Conservation (phyloP, 1,140 invertebrate genomes). For the Oreohelix idahoensis region DNA sequence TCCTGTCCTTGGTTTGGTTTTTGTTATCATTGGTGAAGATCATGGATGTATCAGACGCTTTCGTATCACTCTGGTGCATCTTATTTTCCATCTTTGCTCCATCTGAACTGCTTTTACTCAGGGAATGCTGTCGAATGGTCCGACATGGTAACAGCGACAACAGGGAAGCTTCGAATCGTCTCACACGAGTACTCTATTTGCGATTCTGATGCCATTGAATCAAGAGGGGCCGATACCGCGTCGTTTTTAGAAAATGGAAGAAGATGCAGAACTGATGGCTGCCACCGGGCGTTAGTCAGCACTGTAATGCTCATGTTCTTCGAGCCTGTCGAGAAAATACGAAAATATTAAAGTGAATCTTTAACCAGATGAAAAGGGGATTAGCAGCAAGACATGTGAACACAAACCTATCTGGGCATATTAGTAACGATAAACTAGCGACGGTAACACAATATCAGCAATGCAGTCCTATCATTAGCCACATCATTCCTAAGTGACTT, state of each 20-base stretch:
- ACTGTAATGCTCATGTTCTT: constrained; percentile 52
- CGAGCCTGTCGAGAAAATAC: neutral
- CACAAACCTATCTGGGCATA: too few species aligned
- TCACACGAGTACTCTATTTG: neutral
- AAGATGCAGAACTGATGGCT: constrained; percentile 57
- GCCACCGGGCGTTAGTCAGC: constrained; percentile 52
- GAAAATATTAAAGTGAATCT: too few species aligned
- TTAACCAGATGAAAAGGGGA: too few species aligned
- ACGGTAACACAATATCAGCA: too few species aligned
- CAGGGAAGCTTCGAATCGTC: constrained; percentile 45
- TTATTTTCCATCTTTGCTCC: neutral
- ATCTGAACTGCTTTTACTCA: neutral
- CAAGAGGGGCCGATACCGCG: neutral
- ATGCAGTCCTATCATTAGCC: too few species aligned
- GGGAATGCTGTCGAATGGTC: neutral
- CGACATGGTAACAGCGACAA: constrained; percentile 54
- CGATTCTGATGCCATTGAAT: neutral
- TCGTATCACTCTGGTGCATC: neutral
- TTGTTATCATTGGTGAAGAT: neutral
- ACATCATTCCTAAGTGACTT: too few species aligned
- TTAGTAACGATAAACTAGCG: too few species aligned
- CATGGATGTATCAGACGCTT: neutral
- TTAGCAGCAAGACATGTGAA: too few species aligned
- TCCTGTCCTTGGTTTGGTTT: neutral
- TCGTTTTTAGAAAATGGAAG: constrained; percentile 54